Base-by-base conservation (phyloP, 2,797 vertebrate species). In the Helostoma temminkii region DNA sequence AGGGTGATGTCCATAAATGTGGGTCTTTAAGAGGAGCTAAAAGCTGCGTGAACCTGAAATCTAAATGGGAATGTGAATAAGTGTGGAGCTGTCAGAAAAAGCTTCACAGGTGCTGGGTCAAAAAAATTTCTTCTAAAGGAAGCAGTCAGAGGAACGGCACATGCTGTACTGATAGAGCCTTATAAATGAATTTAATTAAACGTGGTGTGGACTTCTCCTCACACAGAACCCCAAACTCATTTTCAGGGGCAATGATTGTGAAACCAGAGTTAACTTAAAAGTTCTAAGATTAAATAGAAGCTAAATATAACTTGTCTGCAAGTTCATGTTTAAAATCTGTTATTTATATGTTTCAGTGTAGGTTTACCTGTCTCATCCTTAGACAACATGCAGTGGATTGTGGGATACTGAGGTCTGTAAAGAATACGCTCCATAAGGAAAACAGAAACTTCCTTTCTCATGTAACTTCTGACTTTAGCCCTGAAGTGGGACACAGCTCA, bases 401-500 rank as follows among this genome's bases (percentile, higher is more conserved):
- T 42, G 34, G 43, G 36, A 50, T 15, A 34, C 8, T 18, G 22
- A 9, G 25, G 25, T 21, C 52, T 50, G 19, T n/a, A 19, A 26
- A 65, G 6, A 39, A n/a, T 3, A 28, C 15, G 26, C 15, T 48
- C 36, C 16, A 56, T n/a, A 39, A 10, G 8, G 32, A 19, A 8
- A 24, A 39, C 42, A 3, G 16, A 49, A n/a, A 22, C n/a, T 26
- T n/a, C 5, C 22, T 6, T 34, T 22, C 19, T 50, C 21, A 61
- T 56, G 14, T 7, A 15, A 53, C 10, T 47, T 52, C 4, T 36
- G 52, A 46, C 18, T 32, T 82, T 54, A 28, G 66, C 37, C 60
- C 46, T 69, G 61, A 71, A 67, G 47, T 72, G 82, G 62, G 78
- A 89, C 78, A 63, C 71, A 77, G 75, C 73, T 71, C 50, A 50